Base-by-base conservation (phyloP, 2,113 vertebrate species). In the Tragelaphus strepsiceros region DNA sequence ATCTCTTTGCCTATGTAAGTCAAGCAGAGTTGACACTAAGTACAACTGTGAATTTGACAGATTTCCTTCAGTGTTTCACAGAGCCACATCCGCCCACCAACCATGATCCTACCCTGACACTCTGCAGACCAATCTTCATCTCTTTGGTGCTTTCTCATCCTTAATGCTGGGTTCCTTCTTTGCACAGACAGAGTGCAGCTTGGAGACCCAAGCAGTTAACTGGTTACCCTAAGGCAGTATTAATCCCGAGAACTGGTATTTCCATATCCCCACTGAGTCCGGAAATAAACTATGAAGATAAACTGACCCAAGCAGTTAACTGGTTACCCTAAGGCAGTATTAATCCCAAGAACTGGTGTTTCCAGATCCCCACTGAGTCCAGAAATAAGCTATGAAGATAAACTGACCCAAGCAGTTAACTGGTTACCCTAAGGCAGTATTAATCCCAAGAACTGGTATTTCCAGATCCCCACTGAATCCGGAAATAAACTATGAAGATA, bases 401-500 rank as follows among this genome's bases (percentile, higher is more conserved):
- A 96, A 77, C 92, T 35, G 43, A 43, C 43, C 43, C 43, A 43
- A 6, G 6, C 28, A 77, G 30, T 61, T 56, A 88, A 13, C 78
- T 24, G 82, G 43, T 67, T 51, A n/a, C n/a, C 77, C 49, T 46
- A 95, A 67, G n/a, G 6, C 28, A 61, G 21, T 71, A 4, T 64
- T 84, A 89, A 64, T 80, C 32, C 35, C 32, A 14, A 97, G 78
- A 98, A 97, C 96, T 91, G 84, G 97, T 97, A 87, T 97, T 97
- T 98, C 97, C 53, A 14, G 96, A 88, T 96, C n/a, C 16, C 30
- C 21, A 61, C 10, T 80, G 56, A 83, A 74, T 39, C 71, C 3
- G 22, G 71, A 77, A 77, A 43, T 77, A 77, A 91, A 21, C 39
- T 26, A 59, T 58, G 49, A 95, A 97, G 96, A 97, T 91, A 97